These are phyloP conservation scores for Aelia acuminata DNA, from an alignment of 2,888 invertebrate genomes.

Conservation along the genomic window DNA sequence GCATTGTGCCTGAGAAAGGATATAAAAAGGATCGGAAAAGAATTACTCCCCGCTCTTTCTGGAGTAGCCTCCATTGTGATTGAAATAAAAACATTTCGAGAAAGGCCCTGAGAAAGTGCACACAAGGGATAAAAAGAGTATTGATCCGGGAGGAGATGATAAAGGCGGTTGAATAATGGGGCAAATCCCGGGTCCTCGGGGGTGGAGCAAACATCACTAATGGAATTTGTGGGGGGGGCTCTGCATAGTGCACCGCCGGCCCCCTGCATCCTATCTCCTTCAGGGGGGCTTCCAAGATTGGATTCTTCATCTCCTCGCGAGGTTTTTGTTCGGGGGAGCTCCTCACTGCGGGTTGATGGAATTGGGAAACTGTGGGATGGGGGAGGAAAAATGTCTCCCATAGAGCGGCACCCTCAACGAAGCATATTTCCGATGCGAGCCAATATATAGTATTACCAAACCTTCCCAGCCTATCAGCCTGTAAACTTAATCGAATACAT, in stretches of 20 bases:
- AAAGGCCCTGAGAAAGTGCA: constrained; percentile 55
- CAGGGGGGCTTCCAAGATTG: neutral
- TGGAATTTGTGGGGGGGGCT: constrained; percentile 45
- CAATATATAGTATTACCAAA: too few species aligned
- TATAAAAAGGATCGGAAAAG: constrained; percentile 30
- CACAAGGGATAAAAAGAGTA: constrained; percentile 58
- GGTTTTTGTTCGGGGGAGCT: constrained; percentile 9
- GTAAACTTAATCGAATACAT: too few species aligned
- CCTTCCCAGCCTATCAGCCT: too few species aligned
- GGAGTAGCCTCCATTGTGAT: constrained; percentile 19
- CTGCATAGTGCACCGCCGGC: constrained; percentile 16
- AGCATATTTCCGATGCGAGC: too few species aligned
- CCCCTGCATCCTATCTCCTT: neutral
- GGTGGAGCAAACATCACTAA: constrained; percentile 57
- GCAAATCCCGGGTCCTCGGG: constrained; percentile 35
- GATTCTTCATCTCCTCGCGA: constrained; percentile 2
- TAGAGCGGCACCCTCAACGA: too few species aligned
- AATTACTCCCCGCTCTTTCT: neutral
- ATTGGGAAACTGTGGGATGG: constrained; percentile 1
- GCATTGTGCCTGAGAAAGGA: constrained; percentile 31
- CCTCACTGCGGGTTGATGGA: neutral
- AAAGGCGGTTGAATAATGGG: constrained; percentile 58
- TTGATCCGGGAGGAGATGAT: constrained; percentile 58
- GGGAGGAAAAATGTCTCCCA: neutral
- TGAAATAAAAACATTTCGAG: constrained; percentile 32